Percentiles rank a stretch among this genome's conserved stretches.
Evolutionary conservation across 2,797 vertebrate genomes (phyloP).

Genomic region (Sebastes alutus): DNA sequence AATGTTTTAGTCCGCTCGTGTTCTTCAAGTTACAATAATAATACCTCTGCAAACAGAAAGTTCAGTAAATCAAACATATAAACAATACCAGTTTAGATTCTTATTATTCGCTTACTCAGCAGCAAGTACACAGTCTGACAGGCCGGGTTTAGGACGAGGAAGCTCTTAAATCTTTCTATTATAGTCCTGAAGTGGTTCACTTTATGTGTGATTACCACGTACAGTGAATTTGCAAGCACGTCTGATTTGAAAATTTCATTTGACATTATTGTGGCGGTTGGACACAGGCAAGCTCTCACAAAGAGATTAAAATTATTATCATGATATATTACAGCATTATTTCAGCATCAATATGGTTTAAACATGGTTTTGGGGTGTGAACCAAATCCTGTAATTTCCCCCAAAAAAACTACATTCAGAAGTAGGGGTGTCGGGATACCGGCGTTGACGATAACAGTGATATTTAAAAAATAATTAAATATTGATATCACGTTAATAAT

Average conservation of each 20-base stretch:
- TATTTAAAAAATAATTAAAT: too few species aligned
- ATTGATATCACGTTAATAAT: too few species aligned
- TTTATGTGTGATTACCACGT: not conserved
- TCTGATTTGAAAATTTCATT: not conserved
- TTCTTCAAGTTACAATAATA: not conserved
- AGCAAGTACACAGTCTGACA: constrained; percentile 10
- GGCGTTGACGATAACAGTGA: rapidly evolving
- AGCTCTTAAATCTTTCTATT: not conserved
- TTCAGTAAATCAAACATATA: constrained; percentile 18
- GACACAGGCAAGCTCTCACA: not conserved
- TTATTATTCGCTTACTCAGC: constrained; percentile 16
- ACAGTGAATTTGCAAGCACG: not conserved
- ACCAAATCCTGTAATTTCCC: not conserved
- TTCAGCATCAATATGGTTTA: not conserved
- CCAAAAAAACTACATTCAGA: too few species aligned
- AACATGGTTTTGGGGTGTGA: not conserved
- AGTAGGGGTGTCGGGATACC: too few species aligned
- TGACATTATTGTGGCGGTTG: not conserved
- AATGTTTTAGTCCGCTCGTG: not conserved
- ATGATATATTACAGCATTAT: not conserved
- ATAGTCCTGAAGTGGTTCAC: not conserved
- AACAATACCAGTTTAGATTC: constrained; percentile 8
- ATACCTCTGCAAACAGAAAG: constrained; percentile 13
- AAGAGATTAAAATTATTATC: not conserved
- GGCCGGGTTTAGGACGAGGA: not conserved